Evolutionary conservation across 2,113 vertebrate species (phyloP).

Genomic region (Eupsittula cactorum): DNA sequence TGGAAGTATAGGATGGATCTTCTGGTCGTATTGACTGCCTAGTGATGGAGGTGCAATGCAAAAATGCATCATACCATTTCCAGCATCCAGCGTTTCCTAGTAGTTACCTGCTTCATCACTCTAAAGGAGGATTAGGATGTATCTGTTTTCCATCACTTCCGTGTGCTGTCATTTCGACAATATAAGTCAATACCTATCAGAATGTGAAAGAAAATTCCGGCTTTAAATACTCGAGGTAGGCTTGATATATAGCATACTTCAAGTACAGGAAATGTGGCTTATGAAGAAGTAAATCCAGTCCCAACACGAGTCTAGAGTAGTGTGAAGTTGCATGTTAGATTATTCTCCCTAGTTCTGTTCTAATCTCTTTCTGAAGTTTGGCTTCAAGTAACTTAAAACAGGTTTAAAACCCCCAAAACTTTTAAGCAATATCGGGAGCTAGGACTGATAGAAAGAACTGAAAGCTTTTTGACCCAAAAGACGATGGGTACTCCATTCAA

Average conservation of each 20-base stretch:
- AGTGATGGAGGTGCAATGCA: background rate
- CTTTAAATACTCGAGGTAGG: background rate
- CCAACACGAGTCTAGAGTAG: background rate
- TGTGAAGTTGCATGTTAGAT: background rate
- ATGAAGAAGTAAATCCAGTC: background rate
- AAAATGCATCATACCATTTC: background rate
- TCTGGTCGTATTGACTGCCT: background rate
- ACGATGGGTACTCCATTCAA: background rate
- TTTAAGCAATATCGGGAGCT: background rate
- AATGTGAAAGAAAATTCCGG: background rate
- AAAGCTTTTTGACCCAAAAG: background rate
- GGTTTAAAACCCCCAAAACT: background rate
- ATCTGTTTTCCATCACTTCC: background rate
- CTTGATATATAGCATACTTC: background rate
- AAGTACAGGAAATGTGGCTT: background rate
- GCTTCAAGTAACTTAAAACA: background rate
- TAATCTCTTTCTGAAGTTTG: background rate
- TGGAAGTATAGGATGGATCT: background rate
- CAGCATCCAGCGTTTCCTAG: background rate
- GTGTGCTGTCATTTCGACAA: background rate
- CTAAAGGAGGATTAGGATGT: background rate
- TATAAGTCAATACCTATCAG: background rate
- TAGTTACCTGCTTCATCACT: fast-evolving
- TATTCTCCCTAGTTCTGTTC: background rate
- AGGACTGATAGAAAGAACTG: background rate